A percentile compares a stretch with the other conserved stretches of the same genome.
Conservation (phyloP, 1,140 invertebrate species). For the Euura lappo region DNA sequence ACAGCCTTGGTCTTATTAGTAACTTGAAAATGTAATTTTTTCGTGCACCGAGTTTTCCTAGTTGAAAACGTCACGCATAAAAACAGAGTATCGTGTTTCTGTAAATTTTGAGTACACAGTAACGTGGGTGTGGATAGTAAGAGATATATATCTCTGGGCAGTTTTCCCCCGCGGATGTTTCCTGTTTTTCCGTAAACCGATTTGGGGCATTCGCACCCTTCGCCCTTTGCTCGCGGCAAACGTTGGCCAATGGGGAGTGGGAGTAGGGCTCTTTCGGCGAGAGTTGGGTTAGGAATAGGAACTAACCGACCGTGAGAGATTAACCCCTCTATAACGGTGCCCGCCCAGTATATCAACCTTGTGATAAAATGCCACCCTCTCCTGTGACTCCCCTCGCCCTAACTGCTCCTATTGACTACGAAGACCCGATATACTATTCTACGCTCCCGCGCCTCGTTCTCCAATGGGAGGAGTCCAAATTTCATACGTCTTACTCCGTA, state of each 20-base stretch:
- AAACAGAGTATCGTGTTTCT: no score
- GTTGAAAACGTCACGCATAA: no score
- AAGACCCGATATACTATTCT: conserved; percentile 61
- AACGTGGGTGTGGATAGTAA: no score
- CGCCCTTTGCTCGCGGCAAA: conserved; percentile 7
- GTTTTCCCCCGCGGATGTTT: background rate
- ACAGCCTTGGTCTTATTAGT: no score
- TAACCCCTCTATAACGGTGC: conserved; percentile 58
- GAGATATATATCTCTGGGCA: no score
- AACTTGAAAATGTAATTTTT: no score
- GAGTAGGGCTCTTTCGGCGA: background rate
- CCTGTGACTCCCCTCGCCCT: conserved; percentile 56
- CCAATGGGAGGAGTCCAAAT: conserved; percentile 58
- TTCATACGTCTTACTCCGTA: conserved; percentile 58
- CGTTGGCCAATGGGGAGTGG: conserved; percentile 1
- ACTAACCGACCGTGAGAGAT: conserved; percentile 62
- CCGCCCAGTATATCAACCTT: conserved; percentile 60
- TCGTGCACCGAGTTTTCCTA: no score
- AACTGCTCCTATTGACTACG: conserved; percentile 60
- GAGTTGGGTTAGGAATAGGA: conserved; percentile 57
- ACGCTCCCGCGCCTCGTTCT: conserved; percentile 53
- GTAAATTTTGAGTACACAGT: no score
- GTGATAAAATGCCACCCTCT: conserved; percentile 59
- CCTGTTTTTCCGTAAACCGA: conserved; percentile 4
- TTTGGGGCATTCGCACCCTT: background rate